Conservation (phyloP, 2,113 vertebrate species). For the Blennius ocellaris region DNA sequence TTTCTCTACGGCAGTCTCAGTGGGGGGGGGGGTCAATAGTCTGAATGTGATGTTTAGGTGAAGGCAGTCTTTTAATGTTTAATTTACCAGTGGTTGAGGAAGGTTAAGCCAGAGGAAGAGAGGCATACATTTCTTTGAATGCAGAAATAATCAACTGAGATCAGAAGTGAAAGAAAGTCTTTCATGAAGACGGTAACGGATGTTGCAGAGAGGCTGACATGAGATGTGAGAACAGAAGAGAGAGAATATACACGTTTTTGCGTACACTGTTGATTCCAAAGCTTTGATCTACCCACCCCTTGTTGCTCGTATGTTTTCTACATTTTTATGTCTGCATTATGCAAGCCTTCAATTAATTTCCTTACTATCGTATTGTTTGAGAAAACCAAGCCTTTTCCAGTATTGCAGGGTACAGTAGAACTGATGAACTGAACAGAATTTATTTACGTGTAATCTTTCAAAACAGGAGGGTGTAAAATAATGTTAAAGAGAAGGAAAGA, state of each 20-base stretch:
- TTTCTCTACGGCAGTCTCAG: not conserved
- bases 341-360: no score
- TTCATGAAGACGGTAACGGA: conserved; percentile 10
- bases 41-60: not conserved
- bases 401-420: no score
- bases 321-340: not conserved
- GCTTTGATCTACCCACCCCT: not conserved
- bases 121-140: conserved; percentile 4
- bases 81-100: not conserved
- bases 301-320: conserved; percentile 4
- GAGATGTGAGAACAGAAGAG: not conserved
- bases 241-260: not conserved
- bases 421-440: no score
- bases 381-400: no score
- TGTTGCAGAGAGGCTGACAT: not conserved
- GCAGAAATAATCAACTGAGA: not conserved
- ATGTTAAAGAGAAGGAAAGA: no score
- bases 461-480: no score
- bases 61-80: conserved; percentile 20
- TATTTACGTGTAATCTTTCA: no score
- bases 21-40: no score
- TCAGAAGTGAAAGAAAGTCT: conserved; percentile 6
- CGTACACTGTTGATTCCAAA: not conserved
- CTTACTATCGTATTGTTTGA: no score
- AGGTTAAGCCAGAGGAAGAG: not conserved